These are phyloP conservation scores for Watsonalla cultraria DNA, from an alignment of 2,888 invertebrate species.

Conservation along the genomic window DNA sequence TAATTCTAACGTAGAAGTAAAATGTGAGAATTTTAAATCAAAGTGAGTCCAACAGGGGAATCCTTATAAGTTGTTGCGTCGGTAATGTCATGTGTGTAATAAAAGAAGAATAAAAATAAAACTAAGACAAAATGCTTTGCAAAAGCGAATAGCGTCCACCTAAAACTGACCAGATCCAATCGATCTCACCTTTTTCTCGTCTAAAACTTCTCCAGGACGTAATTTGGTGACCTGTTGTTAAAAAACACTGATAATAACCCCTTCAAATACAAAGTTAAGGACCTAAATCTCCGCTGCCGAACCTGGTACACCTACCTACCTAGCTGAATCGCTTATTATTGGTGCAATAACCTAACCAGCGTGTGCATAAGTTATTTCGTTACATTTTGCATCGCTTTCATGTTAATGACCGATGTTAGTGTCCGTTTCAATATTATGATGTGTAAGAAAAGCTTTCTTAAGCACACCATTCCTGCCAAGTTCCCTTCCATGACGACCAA, in stretches of 20 bases:
- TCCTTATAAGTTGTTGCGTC: constrained; percentile 24
- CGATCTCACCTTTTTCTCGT: constrained; percentile 94
- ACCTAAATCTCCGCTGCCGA: constrained; percentile 73
- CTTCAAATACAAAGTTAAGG: constrained; percentile 39
- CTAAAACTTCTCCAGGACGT: constrained; percentile 95
- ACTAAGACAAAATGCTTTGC: constrained; percentile 71
- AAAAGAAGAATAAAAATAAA: constrained; percentile 34
- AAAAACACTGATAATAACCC: constrained; percentile 72
- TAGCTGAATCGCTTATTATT: constrained; percentile 46
- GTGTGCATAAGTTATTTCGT: constrained; percentile 69
- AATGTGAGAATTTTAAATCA: constrained; percentile 5
- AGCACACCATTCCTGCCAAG: constrained; percentile 48
- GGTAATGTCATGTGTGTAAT: constrained; percentile 40
- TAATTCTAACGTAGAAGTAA: background rate
- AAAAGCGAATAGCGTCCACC: constrained; percentile 76
- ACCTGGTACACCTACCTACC: constrained; percentile 51
- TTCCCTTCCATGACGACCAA: constrained; percentile 34
- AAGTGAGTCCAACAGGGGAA: constrained; percentile 11
- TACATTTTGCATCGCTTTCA: constrained; percentile 53
- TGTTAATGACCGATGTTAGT: constrained; percentile 69
- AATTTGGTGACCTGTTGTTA: constrained; percentile 89
- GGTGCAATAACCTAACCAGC: constrained; percentile 61
- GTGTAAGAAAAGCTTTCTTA: constrained; percentile 48
- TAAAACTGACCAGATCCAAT: constrained; percentile 72
- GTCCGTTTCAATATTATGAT: constrained; percentile 43